Base-by-base conservation (phyloP, 2,797 vertebrate species). In the Melanotaenia nigrans region DNA sequence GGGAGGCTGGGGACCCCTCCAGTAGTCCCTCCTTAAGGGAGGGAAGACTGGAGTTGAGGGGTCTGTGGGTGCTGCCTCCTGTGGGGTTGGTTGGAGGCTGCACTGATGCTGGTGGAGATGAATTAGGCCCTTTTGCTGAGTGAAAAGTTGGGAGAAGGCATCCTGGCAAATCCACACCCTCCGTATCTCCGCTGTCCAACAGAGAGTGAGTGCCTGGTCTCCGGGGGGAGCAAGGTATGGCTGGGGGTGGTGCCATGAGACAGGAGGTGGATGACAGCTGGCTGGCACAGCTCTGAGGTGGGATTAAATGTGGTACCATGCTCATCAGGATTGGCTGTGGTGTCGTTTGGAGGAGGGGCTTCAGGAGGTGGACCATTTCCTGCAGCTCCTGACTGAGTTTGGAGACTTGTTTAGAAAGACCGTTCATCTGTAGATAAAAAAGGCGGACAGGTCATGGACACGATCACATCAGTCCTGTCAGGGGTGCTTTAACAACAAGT, bases 351-450 rank as follows among this genome's bases (percentile, higher is more conserved):
- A 95, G 92, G 77, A 95, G 86, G 71, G 95, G 95, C 67, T 90
- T 92, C 3, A 96, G 89, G 45, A 96, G 92, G 30, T 89, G 88
- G 6, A 93, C 91, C 93, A 96, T 94, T 73, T 95, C 94, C 91
- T 94, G 94, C 42, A 96, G 89, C 83, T 96, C 95, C 71, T 93
- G 91, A 74, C 95, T 95, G 79, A 96, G 92, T 66, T 88, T 89
- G 59, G 92, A 93, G 22, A 95, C 95, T 83, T 96, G 95, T 76
- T 92, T 92, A 6, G 95, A 94, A 60, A 96, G 90, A 68, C 73
- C 75, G 77, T 83, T 94, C 95, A 96, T 95, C 95, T 96, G 88
- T 1, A 24, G 1, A 63, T 1, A 71, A 1, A 78, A 11, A 63
- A 7, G 8, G 3, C 12, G 20, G 2, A 66, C 4, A 68, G 0